phyloP scores from a whole-genome alignment of 2,888 invertebrate genomes.

The Marasmarcha lunaedactyla region DNA sequence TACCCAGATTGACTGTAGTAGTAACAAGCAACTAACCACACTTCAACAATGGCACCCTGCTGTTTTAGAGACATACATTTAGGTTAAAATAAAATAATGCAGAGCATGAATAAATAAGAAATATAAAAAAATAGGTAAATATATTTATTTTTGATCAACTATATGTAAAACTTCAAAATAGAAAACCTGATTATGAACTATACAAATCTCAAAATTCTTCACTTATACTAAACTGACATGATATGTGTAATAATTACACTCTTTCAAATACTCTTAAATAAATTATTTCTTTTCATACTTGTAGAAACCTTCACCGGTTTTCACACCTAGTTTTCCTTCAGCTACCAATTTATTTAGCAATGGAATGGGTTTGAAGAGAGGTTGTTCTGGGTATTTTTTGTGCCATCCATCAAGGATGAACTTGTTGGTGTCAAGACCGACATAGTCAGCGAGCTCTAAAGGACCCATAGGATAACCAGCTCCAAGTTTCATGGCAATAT shows the following conservation, averaged over 20 bases:
- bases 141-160: conserved; percentile 4
- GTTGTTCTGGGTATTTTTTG: conserved; percentile 57
- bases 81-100: too few species aligned
- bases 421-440: conserved; percentile 83
- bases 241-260: conserved; percentile 8
- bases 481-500: conserved; percentile 89
- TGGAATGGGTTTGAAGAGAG: conserved; percentile 48
- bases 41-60: too few species aligned
- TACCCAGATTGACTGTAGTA: too few species aligned
- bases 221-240: conserved; percentile 4
- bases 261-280: conserved; percentile 13
- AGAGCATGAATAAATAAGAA: too few species aligned
- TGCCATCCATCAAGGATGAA: conserved; percentile 85
- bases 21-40: too few species aligned
- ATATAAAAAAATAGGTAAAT: too few species aligned
- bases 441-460: conserved; percentile 84
- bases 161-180: conserved; percentile 5
- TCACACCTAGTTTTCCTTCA: conserved; percentile 84
- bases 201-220: conserved; percentile 14
- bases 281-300: conserved; percentile 68
- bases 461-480: conserved; percentile 92
- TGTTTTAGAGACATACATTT: too few species aligned
- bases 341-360: conserved; percentile 75
- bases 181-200: conserved; percentile 9
- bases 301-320: conserved; percentile 89